A percentile compares a stretch with the other conserved stretches of the same genome.
Conservation (phyloP, 1,140 invertebrate species). For the Hyphantria cunea region DNA sequence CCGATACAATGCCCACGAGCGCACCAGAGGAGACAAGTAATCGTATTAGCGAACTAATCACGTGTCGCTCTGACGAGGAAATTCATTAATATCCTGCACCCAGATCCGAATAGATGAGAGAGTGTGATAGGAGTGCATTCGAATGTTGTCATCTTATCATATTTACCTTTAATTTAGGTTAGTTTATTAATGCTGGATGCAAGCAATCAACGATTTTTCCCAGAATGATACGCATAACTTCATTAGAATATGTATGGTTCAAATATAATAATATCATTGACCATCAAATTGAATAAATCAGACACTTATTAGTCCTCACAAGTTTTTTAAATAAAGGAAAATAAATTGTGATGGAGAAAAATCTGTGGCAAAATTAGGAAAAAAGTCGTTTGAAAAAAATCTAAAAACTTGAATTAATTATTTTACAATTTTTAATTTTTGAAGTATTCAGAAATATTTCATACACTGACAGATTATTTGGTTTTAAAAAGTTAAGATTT, state of each 20-base stretch:
- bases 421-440: no score
- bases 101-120: conserved; percentile 47
- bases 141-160: not conserved
- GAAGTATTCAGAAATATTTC: no score
- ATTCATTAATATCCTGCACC: conserved; percentile 77
- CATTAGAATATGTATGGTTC: not conserved
- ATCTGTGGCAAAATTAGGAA: no score
- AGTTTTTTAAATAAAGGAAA: no score
- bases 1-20: conserved; percentile 49
- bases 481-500: no score
- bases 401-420: no score
- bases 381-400: no score
- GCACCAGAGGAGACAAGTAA: conserved; percentile 56
- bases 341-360: no score
- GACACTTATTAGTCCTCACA: no score
- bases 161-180: not conserved
- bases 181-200: not conserved
- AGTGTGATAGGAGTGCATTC: not conserved
- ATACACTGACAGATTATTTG: no score
- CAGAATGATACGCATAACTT: not conserved
- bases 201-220: not conserved
- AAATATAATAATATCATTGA: not conserved
- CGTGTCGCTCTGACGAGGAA: conserved; percentile 62
- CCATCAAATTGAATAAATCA: no score
- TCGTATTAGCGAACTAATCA: conserved; percentile 74